Evolutionary conservation across 2,888 invertebrate species (phyloP).

Genomic region (Melipona bicolor): DNA sequence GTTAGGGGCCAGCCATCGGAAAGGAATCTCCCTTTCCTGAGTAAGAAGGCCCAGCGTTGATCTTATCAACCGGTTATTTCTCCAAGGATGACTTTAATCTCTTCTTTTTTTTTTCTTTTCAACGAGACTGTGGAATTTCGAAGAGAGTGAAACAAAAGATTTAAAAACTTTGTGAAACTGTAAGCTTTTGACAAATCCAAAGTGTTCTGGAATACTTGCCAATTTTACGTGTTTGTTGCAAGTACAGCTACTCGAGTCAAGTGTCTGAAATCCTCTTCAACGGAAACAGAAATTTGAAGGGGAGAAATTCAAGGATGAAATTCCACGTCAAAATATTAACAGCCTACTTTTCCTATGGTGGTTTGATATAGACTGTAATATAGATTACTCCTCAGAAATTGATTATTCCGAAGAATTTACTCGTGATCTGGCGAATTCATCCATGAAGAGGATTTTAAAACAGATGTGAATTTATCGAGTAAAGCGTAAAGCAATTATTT

Average conservation of each 20-base stretch:
- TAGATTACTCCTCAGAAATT: background rate
- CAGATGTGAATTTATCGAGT: background rate
- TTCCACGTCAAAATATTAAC: background rate
- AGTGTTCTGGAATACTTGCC: too few species aligned
- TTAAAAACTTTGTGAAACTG: background rate
- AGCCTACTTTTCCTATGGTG: background rate
- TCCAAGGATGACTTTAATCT: background rate
- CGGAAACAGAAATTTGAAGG: background rate
- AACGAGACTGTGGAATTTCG: background rate
- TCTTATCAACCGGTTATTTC: background rate
- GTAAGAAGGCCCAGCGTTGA: background rate
- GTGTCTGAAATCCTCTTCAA: background rate
- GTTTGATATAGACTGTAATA: background rate
- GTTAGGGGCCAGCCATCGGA: slow-evolving; percentile 16
- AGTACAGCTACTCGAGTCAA: background rate
- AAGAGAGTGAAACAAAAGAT: background rate
- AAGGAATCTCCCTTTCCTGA: background rate
- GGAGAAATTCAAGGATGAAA: background rate
- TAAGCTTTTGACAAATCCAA: background rate
- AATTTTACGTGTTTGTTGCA: background rate
- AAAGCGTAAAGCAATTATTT: too few species aligned
- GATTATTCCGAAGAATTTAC: background rate
- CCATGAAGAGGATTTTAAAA: background rate
- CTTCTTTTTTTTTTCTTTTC: background rate
- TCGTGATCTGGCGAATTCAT: background rate